A percentile compares a stretch with the other conserved stretches of the same genome.
Conservation (phyloP, 2,113 vertebrate genomes). For the Cyprinodon tularosa region DNA sequence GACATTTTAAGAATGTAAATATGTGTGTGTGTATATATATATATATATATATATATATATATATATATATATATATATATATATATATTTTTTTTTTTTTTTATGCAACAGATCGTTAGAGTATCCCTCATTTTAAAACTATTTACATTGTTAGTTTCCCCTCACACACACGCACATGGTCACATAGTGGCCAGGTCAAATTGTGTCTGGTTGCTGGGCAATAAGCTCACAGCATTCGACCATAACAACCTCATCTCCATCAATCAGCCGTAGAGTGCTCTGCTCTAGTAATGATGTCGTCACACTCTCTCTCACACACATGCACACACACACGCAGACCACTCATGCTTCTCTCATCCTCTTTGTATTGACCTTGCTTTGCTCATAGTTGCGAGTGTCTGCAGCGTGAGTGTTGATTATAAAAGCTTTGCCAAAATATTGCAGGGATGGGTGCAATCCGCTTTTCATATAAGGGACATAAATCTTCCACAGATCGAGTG, state of each 20-base stretch:
- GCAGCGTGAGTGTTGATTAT: constrained; percentile 17
- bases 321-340: constrained; percentile 9
- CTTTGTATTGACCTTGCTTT: constrained; percentile 63
- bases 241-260: constrained; percentile 64
- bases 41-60: too few species aligned
- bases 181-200: constrained; percentile 36
- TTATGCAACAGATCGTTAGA: background rate
- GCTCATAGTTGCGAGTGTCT: constrained; percentile 23
- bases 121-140: constrained; percentile 9
- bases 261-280: constrained; percentile 65
- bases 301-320: constrained; percentile 21
- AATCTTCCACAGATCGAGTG: constrained; percentile 13
- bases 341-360: constrained; percentile 43
- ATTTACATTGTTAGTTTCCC: constrained; percentile 2
- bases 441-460: constrained; percentile 27
- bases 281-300: constrained; percentile 72
- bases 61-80: too few species aligned
- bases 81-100: too few species aligned
- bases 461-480: constrained; percentile 26
- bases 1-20: background rate
- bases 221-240: constrained; percentile 59
- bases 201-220: constrained; percentile 63
- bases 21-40: too few species aligned
- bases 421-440: constrained; percentile 41
- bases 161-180: background rate